A percentile compares a stretch with the other conserved stretches of the same genome.
These are phyloP conservation scores for Noctuana brunneofusca DNA, from an alignment of 2,888 invertebrate species.

Conservation along the genomic window DNA sequence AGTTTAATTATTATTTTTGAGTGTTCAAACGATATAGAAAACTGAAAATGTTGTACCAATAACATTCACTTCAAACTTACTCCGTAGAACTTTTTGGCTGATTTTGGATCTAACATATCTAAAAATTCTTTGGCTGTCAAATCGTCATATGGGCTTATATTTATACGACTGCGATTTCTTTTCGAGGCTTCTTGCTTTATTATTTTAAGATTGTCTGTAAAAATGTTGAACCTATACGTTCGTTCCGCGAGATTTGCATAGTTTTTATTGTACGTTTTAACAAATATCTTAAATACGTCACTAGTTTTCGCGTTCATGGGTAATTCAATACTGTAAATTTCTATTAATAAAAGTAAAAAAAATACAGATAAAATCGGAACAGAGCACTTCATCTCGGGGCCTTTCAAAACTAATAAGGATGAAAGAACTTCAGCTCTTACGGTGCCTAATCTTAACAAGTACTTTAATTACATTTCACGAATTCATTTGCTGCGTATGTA, in stretches of 20 bases:
- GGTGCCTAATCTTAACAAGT: background rate
- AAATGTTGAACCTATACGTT: background rate
- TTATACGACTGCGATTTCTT: background rate
- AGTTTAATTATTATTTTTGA: background rate
- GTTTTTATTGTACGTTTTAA: background rate
- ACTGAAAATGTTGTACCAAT: too few species aligned
- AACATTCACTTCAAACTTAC: background rate
- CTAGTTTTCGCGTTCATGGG: background rate
- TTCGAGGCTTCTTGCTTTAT: background rate
- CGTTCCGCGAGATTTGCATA: background rate
- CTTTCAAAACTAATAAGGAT: background rate
- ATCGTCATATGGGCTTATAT: background rate
- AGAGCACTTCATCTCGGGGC: background rate
- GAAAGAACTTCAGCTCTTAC: background rate
- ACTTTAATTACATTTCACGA: slow-evolving; percentile 6
- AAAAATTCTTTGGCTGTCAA: slow-evolving; percentile 5
- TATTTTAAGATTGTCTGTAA: background rate
- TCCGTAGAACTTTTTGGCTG: background rate
- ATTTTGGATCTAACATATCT: background rate
- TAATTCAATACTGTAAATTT: background rate
- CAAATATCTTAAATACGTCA: background rate
- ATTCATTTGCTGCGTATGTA: background rate
- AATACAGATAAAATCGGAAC: background rate
- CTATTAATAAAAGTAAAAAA: background rate
- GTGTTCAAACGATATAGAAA: too few species aligned